Conservation (phyloP, 2,113 vertebrate genomes). For the Tor tambroides region DNA sequence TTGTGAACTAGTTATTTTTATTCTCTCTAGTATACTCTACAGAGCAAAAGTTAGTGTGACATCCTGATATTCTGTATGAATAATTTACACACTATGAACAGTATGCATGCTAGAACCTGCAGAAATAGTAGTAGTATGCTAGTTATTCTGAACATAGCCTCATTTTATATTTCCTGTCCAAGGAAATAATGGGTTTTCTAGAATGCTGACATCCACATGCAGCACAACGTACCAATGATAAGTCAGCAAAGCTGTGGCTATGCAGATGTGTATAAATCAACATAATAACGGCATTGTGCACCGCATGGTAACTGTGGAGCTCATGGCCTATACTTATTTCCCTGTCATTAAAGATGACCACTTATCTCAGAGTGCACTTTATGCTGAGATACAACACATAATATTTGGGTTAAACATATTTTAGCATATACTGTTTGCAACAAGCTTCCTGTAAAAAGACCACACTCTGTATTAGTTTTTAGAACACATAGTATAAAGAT, state of each 20-base stretch:
- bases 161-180: neutral
- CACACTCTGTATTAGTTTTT: neutral
- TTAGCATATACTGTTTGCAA: neutral
- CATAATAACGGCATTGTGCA: constrained; percentile 15
- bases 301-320: constrained; percentile 11
- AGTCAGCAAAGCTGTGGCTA: constrained; percentile 14
- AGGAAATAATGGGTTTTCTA: constrained; percentile 3
- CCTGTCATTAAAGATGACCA: neutral
- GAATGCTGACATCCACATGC: constrained; percentile 18
- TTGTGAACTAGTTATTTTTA: neutral
- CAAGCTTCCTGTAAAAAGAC: neutral
- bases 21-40: neutral
- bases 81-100: neutral
- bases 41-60: neutral
- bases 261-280: constrained; percentile 7
- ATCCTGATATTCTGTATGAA: neutral
- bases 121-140: neutral
- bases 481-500: neutral
- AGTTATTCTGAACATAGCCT: constrained; percentile 3
- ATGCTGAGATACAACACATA: neutral
- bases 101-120: neutral
- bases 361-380: neutral
- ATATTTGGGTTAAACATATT: neutral
- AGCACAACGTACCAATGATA: neutral
- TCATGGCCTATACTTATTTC: neutral